A percentile compares a stretch with the other conserved stretches of the same genome.
phyloP scores from a whole-genome alignment of 2,888 invertebrate genomes.

The Conops quadrifasciatus region DNA sequence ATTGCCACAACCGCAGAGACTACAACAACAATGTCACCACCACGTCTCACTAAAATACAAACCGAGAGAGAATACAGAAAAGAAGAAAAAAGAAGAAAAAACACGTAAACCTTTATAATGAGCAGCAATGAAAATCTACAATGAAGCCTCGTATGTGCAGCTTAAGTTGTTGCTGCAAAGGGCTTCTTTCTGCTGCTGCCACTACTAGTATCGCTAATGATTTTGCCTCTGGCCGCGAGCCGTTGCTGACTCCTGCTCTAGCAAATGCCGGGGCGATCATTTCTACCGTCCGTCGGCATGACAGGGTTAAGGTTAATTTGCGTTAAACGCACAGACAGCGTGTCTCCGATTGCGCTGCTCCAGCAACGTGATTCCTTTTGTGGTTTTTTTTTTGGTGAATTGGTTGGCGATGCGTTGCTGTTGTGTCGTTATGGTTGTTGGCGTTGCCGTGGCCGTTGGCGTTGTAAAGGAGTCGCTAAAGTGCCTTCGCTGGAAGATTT shows the following conservation, averaged over 20 bases:
- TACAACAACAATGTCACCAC: constrained; percentile 4
- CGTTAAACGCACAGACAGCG: constrained; percentile 27
- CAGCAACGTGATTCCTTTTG: not conserved
- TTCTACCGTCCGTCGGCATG: not conserved
- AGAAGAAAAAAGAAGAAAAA: not conserved
- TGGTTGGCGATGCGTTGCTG: not conserved
- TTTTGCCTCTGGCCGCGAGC: not conserved
- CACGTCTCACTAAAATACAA: not conserved
- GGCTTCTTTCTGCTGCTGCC: constrained; percentile 15
- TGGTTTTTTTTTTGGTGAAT: not conserved
- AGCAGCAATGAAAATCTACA: not conserved
- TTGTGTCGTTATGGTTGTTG: not conserved
- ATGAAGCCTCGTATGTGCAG: not conserved
- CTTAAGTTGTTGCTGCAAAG: constrained; percentile 6
- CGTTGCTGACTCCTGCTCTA: not conserved
- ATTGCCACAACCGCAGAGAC: not conserved
- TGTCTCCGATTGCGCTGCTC: constrained; percentile 19
- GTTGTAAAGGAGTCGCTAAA: not conserved
- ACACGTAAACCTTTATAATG: too few species aligned
- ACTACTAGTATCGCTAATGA: not conserved
- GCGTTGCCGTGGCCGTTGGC: not conserved
- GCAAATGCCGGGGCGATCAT: not conserved
- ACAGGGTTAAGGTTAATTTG: constrained; percentile 33
- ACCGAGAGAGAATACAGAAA: not conserved
- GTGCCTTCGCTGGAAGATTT: not conserved